phyloP scores from a whole-genome alignment of 2,113 vertebrate genomes.

The Pantherophis guttatus region DNA sequence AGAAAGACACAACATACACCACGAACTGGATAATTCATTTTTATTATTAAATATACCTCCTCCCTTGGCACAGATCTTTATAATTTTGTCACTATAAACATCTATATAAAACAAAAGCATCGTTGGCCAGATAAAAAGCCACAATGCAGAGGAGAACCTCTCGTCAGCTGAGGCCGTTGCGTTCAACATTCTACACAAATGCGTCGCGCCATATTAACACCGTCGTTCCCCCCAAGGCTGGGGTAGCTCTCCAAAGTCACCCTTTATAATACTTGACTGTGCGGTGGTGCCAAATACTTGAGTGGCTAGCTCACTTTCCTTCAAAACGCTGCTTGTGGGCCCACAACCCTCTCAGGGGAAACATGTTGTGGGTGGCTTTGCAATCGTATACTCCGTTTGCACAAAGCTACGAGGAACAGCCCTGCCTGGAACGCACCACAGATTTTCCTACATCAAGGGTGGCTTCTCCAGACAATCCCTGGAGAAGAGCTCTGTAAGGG shows the following conservation, averaged over 20 bases:
- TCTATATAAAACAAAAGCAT: background rate
- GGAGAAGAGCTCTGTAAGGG: background rate
- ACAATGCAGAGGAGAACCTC: background rate
- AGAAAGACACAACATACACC: background rate
- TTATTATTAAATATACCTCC: constrained; percentile 19
- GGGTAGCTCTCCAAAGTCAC: no score
- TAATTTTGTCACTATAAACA: constrained; percentile 1
- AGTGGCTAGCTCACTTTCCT: background rate
- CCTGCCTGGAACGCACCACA: background rate
- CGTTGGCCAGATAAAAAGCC: background rate
- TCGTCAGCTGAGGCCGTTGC: background rate
- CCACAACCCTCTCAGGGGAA: background rate
- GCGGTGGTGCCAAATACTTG: background rate
- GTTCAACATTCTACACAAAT: background rate
- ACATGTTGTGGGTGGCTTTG: background rate
- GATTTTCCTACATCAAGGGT: background rate
- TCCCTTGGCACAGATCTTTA: background rate
- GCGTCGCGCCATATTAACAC: rapidly evolving
- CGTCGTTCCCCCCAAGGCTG: background rate
- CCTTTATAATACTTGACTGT: background rate
- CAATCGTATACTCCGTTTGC: background rate
- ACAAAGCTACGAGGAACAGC: background rate
- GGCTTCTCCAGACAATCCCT: background rate
- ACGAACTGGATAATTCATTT: background rate
- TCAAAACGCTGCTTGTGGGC: background rate